Percentiles rank a stretch among this genome's conserved stretches.
phyloP scores from a whole-genome alignment of 2,113 vertebrate genomes.

The Phoenicopterus ruber region DNA sequence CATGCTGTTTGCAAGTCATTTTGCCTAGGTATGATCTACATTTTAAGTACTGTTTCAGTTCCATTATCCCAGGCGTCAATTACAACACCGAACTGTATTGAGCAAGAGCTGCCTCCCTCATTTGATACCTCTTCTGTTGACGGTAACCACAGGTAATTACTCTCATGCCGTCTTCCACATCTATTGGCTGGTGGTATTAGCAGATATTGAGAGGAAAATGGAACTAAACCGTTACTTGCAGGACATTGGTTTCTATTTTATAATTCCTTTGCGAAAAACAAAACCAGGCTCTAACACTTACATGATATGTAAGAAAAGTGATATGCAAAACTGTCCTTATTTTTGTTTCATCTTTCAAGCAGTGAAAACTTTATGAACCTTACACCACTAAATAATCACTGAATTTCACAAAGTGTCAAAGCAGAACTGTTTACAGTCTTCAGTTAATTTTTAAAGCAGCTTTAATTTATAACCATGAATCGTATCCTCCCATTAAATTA shows the following conservation, averaged over 20 bases:
- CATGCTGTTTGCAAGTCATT: background rate
- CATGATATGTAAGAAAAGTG: background rate
- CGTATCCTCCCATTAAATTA: background rate
- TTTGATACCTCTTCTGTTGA: background rate
- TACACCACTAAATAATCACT: background rate
- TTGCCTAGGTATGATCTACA: background rate
- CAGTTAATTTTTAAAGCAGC: background rate
- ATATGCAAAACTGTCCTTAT: background rate
- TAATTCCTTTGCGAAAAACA: background rate
- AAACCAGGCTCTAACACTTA: background rate
- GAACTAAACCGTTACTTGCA: background rate
- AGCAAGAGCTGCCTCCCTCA: background rate
- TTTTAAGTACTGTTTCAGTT: background rate
- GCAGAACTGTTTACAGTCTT: background rate
- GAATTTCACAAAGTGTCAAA: background rate
- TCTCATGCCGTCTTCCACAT: background rate
- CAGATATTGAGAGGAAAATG: background rate
- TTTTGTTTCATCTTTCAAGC: background rate
- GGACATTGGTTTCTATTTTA: background rate
- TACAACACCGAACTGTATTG: background rate
- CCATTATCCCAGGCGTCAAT: background rate
- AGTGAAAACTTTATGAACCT: background rate
- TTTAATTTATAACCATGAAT: background rate
- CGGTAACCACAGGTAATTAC: background rate
- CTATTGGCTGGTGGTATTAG: background rate